Base-by-base conservation (phyloP, 1,140 invertebrate genomes). In the Ceratina calcarata region DNA sequence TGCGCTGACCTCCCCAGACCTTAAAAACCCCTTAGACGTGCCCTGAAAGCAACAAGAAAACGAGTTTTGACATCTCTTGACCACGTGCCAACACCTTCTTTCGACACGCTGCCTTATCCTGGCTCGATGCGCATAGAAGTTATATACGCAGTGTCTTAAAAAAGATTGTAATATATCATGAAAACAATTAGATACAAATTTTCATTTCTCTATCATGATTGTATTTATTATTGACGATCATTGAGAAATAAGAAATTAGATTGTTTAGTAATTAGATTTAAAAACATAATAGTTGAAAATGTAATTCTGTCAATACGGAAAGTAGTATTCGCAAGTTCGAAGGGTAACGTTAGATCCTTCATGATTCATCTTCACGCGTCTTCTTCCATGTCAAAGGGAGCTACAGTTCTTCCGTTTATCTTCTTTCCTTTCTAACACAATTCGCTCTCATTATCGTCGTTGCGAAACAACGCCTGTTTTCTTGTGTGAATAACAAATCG, bases 41-140 rank as follows among this genome's bases (percentile, higher is more conserved):
- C 69, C 64, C 67, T 76, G 62, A 77, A 71, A 81, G 73, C 71
- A 51, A 20, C 60, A 24, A 32, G 80, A 64, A 90, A 93, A 93
- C 92, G 55, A 91, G 91, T 93, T 92, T 90, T 92, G 92, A 92
- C 90, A 88, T 86, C 73, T 86, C 84, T 86, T 89, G 88, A 90
- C 92, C 91, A 92, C 91, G 91, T 89, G 91, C 84, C 87, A 87
- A 87, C 89, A 85, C 89, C 88, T 86, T 66, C 78, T 81, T 85
- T 57, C 80, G 55, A 66, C 68, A 61, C 66, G 78, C 37, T 70
- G 80, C 57, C 77, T 86, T 86, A 83, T 83, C 77, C 60, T 27
- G 18, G 10, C 51, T 65, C 18, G 1, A 18, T 32, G 10, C 27
- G 37, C 57, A n/a, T 49, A n/a, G 20, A 12, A 57, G 13, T 20